Evolutionary conservation across 2,888 invertebrate species (phyloP), one percentile per base, ranked within the genome.

Genomic region (Epinotia demarniana): DNA sequence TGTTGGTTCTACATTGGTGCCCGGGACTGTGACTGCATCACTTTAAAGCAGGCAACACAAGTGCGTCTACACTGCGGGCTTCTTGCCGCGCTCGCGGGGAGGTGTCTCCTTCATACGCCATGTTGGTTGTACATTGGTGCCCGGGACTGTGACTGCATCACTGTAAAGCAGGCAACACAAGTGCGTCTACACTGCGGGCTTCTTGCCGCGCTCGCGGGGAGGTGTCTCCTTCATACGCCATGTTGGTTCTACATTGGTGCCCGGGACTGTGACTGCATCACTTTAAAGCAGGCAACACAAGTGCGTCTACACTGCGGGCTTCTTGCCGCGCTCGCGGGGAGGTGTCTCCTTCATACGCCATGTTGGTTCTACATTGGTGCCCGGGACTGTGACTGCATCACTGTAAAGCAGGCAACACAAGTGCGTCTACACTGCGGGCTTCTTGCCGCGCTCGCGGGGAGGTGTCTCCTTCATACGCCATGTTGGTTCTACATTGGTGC

Each of bases 71-170:
- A 49, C 16, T 49, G 63, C 71, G 11, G 57, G 71, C 33, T 78
- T 77, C 18, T 67, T 75, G 55, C 71, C 60, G 27, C 77, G 49
- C 73, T 61, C 23, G 73, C 77, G 18, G 68, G 72, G 70, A 27
- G 71, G 3, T 39, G 77, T 39, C 66, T 76, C 23, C 23, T 75
- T 75, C 60, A 71, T 70, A 43, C 66, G 64, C 16, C 23, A 3
- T 33, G 8, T 33, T 33, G 33, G 33, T 33, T 33, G 6, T 33
- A 33, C 6, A 6, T 33, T 33, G 8, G 33, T 33, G 33, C 33
- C 33, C 33, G 33, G 33, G 33, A 33, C 8, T 27, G 23, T 27
- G 23, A 27, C 23, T 27, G 23, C 23, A 27, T 27, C 23, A 27
- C 49, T 16, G 12, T 46, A 46, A 12, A 46, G 46, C 12, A 46